phyloP scores from a whole-genome alignment of 2,888 invertebrate genomes.

The Automeris io region DNA sequence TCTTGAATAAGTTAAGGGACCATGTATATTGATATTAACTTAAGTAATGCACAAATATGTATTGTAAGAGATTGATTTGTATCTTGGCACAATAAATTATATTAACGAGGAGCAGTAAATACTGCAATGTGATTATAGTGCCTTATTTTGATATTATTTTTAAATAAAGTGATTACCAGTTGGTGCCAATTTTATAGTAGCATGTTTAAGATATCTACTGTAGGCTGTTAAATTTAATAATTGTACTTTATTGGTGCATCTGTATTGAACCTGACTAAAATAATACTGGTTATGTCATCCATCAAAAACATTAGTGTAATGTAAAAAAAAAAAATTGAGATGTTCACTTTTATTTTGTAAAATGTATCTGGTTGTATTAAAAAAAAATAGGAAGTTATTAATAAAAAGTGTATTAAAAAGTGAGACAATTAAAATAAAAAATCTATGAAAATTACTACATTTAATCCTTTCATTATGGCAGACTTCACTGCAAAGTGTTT shows the following conservation, averaged over 20 bases:
- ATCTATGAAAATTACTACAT: background rate
- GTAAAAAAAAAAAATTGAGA: background rate
- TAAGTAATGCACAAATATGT: conserved; percentile 31
- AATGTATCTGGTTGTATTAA: background rate
- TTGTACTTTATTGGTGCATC: no score
- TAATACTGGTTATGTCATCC: no score
- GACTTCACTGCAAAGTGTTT: no score
- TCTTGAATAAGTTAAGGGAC: conserved; percentile 12
- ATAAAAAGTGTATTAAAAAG: background rate
- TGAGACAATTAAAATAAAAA: background rate
- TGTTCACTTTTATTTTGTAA: background rate
- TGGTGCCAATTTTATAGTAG: conserved; percentile 53
- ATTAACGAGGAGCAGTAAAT: background rate
- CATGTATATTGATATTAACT: conserved; percentile 22
- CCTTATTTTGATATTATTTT: conserved; percentile 11
- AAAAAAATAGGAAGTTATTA: background rate
- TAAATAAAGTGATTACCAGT: conserved; percentile 44
- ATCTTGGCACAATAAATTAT: conserved; percentile 45
- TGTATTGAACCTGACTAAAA: no score
- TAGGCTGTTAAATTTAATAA: conserved; percentile 15
- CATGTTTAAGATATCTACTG: conserved; percentile 18
- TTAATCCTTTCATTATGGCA: no score
- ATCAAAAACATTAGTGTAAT: no score
- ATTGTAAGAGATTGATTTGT: conserved; percentile 51
- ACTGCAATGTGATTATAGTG: conserved; percentile 13